Evolutionary conservation across 2,113 vertebrate genomes (phyloP).

Genomic region (Ariopsis seemanni): DNA sequence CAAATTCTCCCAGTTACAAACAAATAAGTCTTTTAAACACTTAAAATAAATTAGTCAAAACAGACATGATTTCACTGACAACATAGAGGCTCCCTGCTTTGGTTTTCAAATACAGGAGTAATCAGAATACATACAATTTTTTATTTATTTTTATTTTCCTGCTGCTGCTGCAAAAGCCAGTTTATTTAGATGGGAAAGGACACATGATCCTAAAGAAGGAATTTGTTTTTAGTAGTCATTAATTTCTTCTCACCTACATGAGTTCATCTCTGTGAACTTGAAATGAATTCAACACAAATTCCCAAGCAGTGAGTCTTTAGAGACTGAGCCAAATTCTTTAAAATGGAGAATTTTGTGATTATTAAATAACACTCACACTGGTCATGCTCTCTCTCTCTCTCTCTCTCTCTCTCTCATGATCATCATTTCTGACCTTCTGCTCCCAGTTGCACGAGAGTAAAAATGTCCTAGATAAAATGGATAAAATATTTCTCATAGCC

Average conservation of each 20-base stretch:
- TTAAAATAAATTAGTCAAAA: not conserved
- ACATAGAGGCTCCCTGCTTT: not conserved
- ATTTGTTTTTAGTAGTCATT: not conserved
- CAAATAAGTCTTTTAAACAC: not conserved
- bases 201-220: not conserved
- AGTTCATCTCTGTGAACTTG: not conserved
- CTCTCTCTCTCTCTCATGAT: not conserved
- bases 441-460: not conserved
- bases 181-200: not conserved
- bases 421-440: not conserved
- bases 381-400: not conserved
- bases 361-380: not conserved
- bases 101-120: not conserved
- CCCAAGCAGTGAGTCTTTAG: not conserved
- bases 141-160: not conserved
- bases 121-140: not conserved
- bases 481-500: not conserved
- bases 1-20: not conserved
- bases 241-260: not conserved
- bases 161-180: not conserved
- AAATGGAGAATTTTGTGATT: conserved; percentile 2
- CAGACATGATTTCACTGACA: not conserved
- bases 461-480: conserved; percentile 2
- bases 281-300: not conserved
- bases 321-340: not conserved